These are phyloP conservation scores for Puntigrus tetrazona DNA, from an alignment of 2,113 vertebrate genomes.

Conservation along the genomic window DNA sequence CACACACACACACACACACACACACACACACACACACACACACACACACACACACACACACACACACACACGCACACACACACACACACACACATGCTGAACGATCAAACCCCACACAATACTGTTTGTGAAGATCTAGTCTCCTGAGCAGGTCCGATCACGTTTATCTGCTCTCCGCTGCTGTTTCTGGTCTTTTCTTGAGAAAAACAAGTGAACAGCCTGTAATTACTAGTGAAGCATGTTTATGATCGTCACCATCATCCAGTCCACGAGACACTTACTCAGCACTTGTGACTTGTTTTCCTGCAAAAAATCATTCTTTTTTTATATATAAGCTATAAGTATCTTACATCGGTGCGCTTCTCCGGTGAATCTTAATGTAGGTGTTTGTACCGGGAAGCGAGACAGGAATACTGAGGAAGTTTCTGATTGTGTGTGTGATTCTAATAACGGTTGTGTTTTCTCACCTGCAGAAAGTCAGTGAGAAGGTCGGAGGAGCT, in stretches of 20 bases:
- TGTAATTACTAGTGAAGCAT: not conserved
- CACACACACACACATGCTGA: no score
- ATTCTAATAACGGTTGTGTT: conserved; percentile 1
- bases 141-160: not conserved
- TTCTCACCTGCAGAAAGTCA: conserved; percentile 43
- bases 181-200: not conserved
- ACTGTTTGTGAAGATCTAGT: not conserved
- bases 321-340: no score
- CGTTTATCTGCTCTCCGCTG: not conserved
- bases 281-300: not conserved
- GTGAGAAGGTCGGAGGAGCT: conserved; percentile 56
- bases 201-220: not conserved
- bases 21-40: no score
- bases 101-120: not conserved
- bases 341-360: no score
- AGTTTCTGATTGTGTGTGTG: conserved; percentile 17
- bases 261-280: not conserved
- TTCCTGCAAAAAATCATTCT: no score
- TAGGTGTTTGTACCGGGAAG: not conserved
- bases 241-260: not conserved
- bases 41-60: no score
- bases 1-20: no score
- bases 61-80: no score
- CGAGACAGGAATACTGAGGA: not conserved
- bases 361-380: no score